Base-by-base conservation (phyloP, 2,113 vertebrate species). In the Dinomys branickii region DNA sequence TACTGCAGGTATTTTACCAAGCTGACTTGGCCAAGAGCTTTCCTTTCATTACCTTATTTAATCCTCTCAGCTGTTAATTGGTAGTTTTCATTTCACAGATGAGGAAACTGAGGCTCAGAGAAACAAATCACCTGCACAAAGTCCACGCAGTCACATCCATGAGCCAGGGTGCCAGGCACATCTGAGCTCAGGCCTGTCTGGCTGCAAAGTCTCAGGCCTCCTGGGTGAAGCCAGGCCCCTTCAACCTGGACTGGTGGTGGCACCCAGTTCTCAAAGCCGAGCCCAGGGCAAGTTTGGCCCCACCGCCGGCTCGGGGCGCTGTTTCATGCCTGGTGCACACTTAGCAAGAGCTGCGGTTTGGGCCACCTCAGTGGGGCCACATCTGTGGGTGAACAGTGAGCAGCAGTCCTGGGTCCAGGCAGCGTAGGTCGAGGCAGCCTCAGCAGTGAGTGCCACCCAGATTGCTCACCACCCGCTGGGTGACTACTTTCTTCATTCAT, bases 81-180 rank as follows among this genome's bases (percentile, higher is more conserved):
- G 80, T 28, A 47, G 80, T 52, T 6, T 69, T 83, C 80, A 47
- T 80, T 69, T 81, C 90, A 61, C 26, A 84, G n/a, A 94, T 67
- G 33, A 93, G 92, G 30, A 90, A 85, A 91, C 73, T 78, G 85
- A 96, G 85, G n/a, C 19, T 78, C 52, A 82, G 73, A 92, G 82
- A 78, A 91, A 54, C 52, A 85, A 71, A 50, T 83, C 30, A 54
- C 44, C 77, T 61, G 9, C 41, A 84, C 5, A 13, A 24, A 58
- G 61, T 63, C 41, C 24, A 61, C 41, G 80, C 38, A 67, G 65
- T 77, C n/a, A 22, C 67, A 84, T 35, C 30, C 44, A 59, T 13
- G 12, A 87, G 61, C n/a, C 56, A 77, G 73, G 61, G 47, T 47
- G 38, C 83, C 58, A 63, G 67, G 16, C 67, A 59, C 1, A 52